Conservation (phyloP, 2,113 vertebrate species). For the Carassius auratus region DNA sequence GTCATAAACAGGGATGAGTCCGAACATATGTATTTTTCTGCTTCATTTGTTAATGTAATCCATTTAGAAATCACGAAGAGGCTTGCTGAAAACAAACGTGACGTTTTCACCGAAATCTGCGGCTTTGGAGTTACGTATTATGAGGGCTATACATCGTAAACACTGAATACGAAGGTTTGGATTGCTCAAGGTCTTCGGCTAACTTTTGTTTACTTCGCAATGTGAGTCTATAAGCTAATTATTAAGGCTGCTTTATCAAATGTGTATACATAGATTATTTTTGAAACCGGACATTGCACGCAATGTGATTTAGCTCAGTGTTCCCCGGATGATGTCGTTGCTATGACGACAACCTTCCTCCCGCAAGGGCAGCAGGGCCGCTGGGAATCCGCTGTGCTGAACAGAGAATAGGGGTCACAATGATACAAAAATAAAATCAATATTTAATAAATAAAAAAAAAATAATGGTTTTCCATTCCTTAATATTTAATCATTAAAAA, state of each 20-base stretch:
- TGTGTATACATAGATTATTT: not conserved
- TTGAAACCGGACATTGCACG: not conserved
- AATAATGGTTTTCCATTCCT: not conserved
- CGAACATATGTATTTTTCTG: not conserved
- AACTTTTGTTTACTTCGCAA: not conserved
- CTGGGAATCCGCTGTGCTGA: slow-evolving; percentile 51
- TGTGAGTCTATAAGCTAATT: not conserved
- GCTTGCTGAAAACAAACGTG: not conserved
- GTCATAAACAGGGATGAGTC: not conserved
- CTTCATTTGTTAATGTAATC: not conserved
- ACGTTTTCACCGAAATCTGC: not conserved
- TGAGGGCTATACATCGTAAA: not conserved
- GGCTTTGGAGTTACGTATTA: not conserved
- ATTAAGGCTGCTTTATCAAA: not conserved
- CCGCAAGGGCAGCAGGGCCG: slow-evolving; percentile 69
- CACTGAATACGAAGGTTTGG: not conserved
- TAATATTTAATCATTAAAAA: too few relatives aligned
- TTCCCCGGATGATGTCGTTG: slow-evolving; percentile 73
- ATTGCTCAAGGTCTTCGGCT: not conserved
- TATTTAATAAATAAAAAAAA: too few relatives aligned
- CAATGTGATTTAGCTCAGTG: slow-evolving; percentile 50
- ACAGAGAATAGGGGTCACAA: not conserved
- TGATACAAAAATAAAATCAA: too few relatives aligned
- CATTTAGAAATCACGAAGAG: not conserved
- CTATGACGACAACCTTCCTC: slow-evolving; percentile 76